Conservation (phyloP, 2,888 invertebrate species). For the Caenorhabditis plicata region DNA sequence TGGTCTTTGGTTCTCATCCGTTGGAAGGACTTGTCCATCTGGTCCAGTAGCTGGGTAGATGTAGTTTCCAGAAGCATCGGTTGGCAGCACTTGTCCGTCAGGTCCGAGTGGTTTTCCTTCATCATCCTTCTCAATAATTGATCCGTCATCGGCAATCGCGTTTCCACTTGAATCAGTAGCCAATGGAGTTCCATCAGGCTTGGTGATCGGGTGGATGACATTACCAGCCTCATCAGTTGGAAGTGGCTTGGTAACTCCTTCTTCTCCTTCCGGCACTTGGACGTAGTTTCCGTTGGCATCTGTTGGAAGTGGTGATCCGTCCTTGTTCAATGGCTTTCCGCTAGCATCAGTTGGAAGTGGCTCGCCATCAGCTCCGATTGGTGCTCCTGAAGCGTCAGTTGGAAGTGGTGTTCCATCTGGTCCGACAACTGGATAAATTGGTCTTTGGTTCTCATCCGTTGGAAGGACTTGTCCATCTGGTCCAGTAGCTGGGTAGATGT, state of each 20-base stretch:
- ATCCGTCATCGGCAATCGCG: slow-evolving; percentile 14
- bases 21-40: slow-evolving; percentile 27
- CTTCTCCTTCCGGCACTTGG: slow-evolving; percentile 16
- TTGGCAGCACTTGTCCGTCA: slow-evolving; percentile 28
- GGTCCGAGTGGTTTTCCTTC: slow-evolving; percentile 28
- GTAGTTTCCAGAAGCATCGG: slow-evolving; percentile 36
- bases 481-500: slow-evolving; percentile 25
- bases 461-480: slow-evolving; percentile 6
- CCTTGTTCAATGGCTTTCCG: slow-evolving; percentile 14
- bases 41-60: slow-evolving; percentile 28
- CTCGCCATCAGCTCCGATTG: slow-evolving; percentile 40
- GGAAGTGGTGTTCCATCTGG: slow-evolving; percentile 27
- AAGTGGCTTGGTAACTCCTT: not conserved
- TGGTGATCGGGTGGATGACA: slow-evolving; percentile 11
- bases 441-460: slow-evolving; percentile 10
- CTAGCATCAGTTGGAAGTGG: slow-evolving; percentile 35
- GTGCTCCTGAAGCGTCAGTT: slow-evolving; percentile 13
- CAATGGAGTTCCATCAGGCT: slow-evolving; percentile 22
- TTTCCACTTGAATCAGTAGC: slow-evolving; percentile 29
- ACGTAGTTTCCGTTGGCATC: slow-evolving; percentile 22
- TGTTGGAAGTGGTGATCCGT: slow-evolving; percentile 39
- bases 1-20: slow-evolving; percentile 20
- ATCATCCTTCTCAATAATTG: slow-evolving; percentile 31
- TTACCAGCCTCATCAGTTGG: slow-evolving; percentile 23
- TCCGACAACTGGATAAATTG: slow-evolving; percentile 9